These are phyloP conservation scores for Emydura subglobosa DNA, from an alignment of 2,113 vertebrate species.

Conservation along the genomic window DNA sequence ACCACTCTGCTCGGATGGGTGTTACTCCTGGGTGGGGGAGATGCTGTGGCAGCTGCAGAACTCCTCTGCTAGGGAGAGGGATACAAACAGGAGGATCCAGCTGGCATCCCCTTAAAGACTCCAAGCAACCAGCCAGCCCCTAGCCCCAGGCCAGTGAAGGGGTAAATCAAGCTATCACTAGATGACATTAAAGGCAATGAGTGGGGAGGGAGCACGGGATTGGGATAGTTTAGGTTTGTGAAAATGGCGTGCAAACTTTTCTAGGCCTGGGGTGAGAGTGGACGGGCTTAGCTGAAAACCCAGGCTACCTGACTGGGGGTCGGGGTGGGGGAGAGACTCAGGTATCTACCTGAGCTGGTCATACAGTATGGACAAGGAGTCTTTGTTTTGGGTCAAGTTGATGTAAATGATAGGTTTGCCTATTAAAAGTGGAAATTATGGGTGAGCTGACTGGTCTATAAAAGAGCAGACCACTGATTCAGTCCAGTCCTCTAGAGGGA, in stretches of 20 bases:
- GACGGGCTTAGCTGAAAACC: background rate
- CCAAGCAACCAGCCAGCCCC: background rate
- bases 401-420: background rate
- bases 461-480: background rate
- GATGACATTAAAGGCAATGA: background rate
- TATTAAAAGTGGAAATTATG: background rate
- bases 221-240: background rate
- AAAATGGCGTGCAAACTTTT: background rate
- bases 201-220: too few relatives aligned
- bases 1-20: background rate
- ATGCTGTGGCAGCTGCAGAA: background rate
- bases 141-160: background rate
- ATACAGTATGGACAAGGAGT: background rate
- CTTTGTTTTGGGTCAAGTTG: background rate
- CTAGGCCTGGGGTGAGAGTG: background rate
- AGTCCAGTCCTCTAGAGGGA: background rate
- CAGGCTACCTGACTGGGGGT: background rate
- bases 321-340: background rate
- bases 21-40: background rate
- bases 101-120: background rate
- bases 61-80: background rate
- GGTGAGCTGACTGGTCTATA: background rate
- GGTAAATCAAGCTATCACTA: background rate
- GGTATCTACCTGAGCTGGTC: background rate
- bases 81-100: background rate